Evolutionary conservation across 2,888 invertebrate genomes (phyloP).

Genomic region (Oligia fasciuncula): DNA sequence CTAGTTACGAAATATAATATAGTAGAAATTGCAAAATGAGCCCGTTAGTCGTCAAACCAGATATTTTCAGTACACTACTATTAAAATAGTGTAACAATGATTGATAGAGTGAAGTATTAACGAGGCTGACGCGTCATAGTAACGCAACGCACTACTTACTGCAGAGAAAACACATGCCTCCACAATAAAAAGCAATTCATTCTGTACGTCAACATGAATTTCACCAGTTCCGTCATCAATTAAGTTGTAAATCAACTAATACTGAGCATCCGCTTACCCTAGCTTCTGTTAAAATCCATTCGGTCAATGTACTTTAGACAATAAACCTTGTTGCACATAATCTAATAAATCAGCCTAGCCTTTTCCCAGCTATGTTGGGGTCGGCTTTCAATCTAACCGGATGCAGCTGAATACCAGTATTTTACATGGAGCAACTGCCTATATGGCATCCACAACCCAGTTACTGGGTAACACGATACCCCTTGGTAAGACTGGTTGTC

Average conservation of each 20-base stretch:
- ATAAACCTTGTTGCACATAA: background rate
- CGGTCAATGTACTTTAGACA: background rate
- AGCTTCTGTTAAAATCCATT: background rate
- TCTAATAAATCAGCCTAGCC: background rate
- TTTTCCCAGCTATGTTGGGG: background rate
- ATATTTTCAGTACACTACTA: constrained; percentile 17
- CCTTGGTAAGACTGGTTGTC: background rate
- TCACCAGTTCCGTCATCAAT: constrained; percentile 41
- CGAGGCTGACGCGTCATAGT: constrained; percentile 48
- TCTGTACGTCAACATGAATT: constrained; percentile 48
- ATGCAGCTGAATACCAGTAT: background rate
- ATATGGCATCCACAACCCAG: background rate
- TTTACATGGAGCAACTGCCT: background rate
- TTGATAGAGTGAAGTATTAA: constrained; percentile 39
- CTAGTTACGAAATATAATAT: background rate
- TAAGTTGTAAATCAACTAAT: constrained; percentile 36
- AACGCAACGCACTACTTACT: constrained; percentile 41
- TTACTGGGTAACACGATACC: background rate
- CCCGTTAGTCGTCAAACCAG: background rate
- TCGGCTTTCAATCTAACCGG: background rate
- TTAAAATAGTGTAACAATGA: constrained; percentile 30
- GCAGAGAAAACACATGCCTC: constrained; percentile 46
- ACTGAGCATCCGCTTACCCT: constrained; percentile 5
- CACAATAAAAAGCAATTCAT: constrained; percentile 42
- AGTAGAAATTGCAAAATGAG: background rate